These are phyloP conservation scores for Clamator glandarius DNA, from an alignment of 2,797 vertebrate species.

Conservation along the genomic window DNA sequence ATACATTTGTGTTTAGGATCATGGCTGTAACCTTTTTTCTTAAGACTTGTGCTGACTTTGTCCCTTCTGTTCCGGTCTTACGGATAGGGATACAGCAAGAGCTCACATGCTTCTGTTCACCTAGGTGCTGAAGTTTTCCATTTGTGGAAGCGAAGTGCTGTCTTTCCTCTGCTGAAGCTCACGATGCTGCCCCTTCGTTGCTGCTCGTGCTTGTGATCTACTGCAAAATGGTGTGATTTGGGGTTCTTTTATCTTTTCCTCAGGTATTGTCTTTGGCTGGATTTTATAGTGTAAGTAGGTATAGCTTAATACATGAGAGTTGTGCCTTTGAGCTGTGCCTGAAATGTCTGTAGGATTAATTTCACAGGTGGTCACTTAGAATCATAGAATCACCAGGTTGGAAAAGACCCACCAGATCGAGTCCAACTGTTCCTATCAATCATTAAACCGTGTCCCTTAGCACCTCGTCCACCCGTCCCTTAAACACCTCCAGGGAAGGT, in stretches of 20 bases:
- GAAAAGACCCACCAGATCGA: too few species aligned
- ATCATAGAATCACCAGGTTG: too few species aligned
- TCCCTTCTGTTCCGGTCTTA: neutral
- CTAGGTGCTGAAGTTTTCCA: neutral
- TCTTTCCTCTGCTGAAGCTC: neutral
- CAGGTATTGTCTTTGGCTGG: neutral
- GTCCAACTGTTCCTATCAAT: too few species aligned
- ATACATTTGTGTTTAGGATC: neutral
- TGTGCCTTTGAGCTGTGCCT: neutral
- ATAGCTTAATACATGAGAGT: neutral
- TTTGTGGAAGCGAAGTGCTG: neutral
- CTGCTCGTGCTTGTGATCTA: neutral
- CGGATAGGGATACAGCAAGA: neutral
- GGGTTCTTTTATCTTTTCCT: neutral
- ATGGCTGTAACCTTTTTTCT: neutral
- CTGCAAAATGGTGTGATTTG: neutral
- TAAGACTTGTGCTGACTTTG: neutral
- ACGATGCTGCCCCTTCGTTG: neutral
- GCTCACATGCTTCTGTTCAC: neutral
- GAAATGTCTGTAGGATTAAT: neutral
- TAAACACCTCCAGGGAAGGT: too few species aligned
- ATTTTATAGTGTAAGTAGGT: neutral
- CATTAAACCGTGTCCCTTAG: too few species aligned
- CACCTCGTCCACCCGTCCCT: too few species aligned
- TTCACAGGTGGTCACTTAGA: accelerated